Evolutionary conservation across 2,113 vertebrate species (phyloP).

Genomic region (Dicerorhinus sumatrensis): DNA sequence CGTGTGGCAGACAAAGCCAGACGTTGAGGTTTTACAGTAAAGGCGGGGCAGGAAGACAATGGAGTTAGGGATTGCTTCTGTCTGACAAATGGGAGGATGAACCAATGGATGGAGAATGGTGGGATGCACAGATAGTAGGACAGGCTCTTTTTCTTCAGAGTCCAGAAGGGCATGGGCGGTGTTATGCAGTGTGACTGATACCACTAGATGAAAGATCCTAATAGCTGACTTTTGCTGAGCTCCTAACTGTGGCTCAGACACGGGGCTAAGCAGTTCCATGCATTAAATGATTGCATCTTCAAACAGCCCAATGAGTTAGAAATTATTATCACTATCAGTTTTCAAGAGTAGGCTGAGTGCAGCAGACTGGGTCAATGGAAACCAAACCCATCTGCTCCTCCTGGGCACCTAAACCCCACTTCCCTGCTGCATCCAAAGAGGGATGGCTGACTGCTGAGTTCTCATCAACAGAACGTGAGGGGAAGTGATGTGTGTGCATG

Average conservation of each 20-base stretch:
- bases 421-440: background rate
- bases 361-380: background rate
- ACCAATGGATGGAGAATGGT: background rate
- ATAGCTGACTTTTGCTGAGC: background rate
- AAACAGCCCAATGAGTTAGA: background rate
- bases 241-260: background rate
- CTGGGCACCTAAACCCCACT: background rate
- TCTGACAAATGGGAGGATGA: background rate
- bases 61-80: background rate
- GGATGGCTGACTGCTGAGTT: background rate
- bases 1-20: background rate
- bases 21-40: background rate
- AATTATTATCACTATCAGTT: background rate
- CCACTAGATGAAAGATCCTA: background rate
- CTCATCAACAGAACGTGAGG: background rate
- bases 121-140: background rate
- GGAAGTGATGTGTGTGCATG: background rate
- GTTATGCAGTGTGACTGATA: background rate
- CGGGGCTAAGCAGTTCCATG: background rate
- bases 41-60: background rate
- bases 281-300: background rate
- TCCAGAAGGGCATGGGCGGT: background rate
- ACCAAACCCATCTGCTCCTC: background rate
- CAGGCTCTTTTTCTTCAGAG: background rate
- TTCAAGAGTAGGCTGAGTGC: background rate